Evolutionary conservation across 2,113 vertebrate species (phyloP).

Genomic region (Mobula hypostoma): DNA sequence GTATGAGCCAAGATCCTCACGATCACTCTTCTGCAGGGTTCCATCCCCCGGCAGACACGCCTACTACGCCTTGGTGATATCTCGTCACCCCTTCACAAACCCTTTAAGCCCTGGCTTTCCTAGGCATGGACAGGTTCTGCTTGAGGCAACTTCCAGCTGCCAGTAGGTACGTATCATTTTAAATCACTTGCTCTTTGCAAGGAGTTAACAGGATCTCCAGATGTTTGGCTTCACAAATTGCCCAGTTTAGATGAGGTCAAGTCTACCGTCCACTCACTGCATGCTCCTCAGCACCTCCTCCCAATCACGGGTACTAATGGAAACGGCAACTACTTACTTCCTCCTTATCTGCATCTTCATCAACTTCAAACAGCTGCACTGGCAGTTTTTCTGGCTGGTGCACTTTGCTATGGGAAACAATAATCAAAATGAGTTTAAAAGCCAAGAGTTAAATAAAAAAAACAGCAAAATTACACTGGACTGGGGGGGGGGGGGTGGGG

Average conservation of each 20-base stretch:
- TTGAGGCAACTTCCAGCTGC: background rate
- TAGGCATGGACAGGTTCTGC: background rate
- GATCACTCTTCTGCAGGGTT: no score
- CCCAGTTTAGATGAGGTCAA: background rate
- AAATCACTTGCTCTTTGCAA: background rate
- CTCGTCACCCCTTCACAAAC: background rate
- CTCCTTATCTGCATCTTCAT: constrained; percentile 86
- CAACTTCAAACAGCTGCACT: constrained; percentile 82
- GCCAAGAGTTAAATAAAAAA: background rate
- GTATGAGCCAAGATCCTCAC: no score
- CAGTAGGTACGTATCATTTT: background rate
- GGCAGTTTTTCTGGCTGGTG: constrained; percentile 88
- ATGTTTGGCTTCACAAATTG: background rate
- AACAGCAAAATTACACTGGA: background rate
- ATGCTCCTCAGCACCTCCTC: background rate
- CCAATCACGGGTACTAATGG: background rate
- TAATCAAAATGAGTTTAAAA: background rate
- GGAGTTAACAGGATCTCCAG: background rate
- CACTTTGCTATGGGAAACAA: constrained; percentile 75
- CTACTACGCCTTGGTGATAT: no score
- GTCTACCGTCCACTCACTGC: background rate
- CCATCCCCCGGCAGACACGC: no score
- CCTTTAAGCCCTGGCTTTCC: background rate
- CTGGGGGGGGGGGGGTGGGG: no score
- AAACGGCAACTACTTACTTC: constrained; percentile 61